These are phyloP conservation scores for Kradibia gibbosae DNA, from an alignment of 1,140 invertebrate genomes.

Conservation along the genomic window DNA sequence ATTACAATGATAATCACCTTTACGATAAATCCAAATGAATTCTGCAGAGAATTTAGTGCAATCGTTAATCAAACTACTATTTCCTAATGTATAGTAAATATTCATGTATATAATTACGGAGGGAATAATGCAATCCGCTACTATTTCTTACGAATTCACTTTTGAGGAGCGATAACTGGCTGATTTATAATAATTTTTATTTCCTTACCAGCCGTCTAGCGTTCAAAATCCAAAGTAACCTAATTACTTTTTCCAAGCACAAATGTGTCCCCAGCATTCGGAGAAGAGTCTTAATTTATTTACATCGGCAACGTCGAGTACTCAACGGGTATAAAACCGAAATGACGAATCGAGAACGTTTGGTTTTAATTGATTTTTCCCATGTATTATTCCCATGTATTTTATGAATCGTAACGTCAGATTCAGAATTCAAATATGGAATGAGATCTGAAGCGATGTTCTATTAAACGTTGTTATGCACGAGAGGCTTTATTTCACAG, in stretches of 20 bases:
- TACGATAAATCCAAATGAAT: too few species aligned
- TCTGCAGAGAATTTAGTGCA: too few species aligned
- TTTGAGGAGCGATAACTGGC: background rate
- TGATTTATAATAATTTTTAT: background rate
- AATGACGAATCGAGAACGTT: constrained; percentile 12
- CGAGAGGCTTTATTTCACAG: background rate
- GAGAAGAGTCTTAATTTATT: constrained; percentile 3
- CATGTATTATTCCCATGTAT: too few species aligned
- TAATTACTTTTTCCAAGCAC: background rate
- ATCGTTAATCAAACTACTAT: background rate
- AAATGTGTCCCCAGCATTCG: background rate
- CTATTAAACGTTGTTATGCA: background rate
- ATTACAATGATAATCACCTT: background rate
- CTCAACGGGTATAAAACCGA: background rate
- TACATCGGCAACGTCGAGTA: background rate
- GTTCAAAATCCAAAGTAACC: background rate
- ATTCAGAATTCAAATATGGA: constrained; percentile 1
- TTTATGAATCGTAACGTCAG: constrained; percentile 5
- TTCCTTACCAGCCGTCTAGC: background rate
- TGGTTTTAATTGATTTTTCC: constrained; percentile 19
- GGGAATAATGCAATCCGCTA: background rate
- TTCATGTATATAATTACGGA: background rate
- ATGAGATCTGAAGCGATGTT: constrained; percentile 6
- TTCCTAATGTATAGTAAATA: background rate
- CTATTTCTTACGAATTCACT: background rate